Conservation (phyloP, 2,797 vertebrate genomes). For the Meda fulgida region DNA sequence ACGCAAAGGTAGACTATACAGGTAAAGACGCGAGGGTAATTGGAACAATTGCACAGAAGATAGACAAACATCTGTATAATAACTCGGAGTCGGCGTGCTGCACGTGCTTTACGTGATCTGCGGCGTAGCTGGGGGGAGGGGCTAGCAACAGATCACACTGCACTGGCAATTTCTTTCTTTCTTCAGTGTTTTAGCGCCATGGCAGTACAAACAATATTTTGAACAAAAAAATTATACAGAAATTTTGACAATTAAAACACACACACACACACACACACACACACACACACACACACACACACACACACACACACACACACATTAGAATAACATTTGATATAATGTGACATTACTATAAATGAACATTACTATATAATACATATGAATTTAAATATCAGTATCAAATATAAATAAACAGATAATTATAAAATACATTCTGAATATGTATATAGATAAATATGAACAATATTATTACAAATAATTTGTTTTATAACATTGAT, state of each 20-base stretch:
- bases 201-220: neutral
- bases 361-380: neutral
- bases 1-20: neutral
- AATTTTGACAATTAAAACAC: neutral
- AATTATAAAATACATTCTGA: neutral
- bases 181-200: neutral
- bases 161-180: neutral
- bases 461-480: neutral
- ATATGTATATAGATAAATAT: neutral
- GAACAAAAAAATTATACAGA: neutral
- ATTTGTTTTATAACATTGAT: neutral
- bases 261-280: too few relatives aligned
- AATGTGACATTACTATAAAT: neutral
- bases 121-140: slow-evolving; percentile 7
- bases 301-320: too few relatives aligned
- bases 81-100: neutral
- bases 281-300: too few relatives aligned
- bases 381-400: neutral
- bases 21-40: neutral
- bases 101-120: slow-evolving; percentile 37
- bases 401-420: neutral
- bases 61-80: neutral
- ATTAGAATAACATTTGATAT: neutral
- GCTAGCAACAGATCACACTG: neutral
- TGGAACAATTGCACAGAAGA: neutral